A percentile compares a stretch with the other conserved stretches of the same genome.
phyloP scores from a whole-genome alignment of 1,140 invertebrate species.

The Caenorhabditis brenneri region DNA sequence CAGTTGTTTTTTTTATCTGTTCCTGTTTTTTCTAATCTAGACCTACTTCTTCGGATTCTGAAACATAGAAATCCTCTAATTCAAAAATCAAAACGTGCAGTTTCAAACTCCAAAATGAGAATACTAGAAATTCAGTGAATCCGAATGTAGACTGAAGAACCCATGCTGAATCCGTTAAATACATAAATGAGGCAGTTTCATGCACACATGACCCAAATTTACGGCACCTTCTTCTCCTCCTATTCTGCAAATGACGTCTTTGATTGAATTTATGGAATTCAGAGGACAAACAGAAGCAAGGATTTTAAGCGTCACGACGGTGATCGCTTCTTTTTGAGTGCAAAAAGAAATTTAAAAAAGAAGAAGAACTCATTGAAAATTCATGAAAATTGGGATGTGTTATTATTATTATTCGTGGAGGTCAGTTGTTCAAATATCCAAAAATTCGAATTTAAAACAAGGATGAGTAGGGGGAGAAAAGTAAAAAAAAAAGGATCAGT shows the following conservation, averaged over 20 bases:
- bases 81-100: too few species aligned
- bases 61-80: too few species aligned
- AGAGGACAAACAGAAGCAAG: slow-evolving; percentile 3
- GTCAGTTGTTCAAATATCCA: slow-evolving; percentile 28
- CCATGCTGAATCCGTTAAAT: too few species aligned
- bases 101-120: too few species aligned
- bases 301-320: not conserved
- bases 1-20: too few species aligned
- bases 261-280: slow-evolving; percentile 14
- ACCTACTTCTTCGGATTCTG: too few species aligned
- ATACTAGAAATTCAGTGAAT: too few species aligned
- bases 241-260: slow-evolving; percentile 34
- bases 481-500: not conserved
- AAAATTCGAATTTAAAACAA: not conserved
- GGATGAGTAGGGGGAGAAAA: not conserved
- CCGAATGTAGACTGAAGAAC: too few species aligned
- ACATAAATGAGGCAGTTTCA: too few species aligned
- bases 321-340: not conserved
- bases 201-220: slow-evolving; percentile 40
- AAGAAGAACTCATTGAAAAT: not conserved
- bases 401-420: not conserved
- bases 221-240: not conserved
- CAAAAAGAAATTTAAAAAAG: too few species aligned
- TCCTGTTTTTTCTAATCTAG: too few species aligned
- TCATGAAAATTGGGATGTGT: not conserved